Percentiles rank a stretch among this genome's conserved stretches.
Conservation (phyloP, 2,888 invertebrate genomes). For the Acanthosepion pharaonis region DNA sequence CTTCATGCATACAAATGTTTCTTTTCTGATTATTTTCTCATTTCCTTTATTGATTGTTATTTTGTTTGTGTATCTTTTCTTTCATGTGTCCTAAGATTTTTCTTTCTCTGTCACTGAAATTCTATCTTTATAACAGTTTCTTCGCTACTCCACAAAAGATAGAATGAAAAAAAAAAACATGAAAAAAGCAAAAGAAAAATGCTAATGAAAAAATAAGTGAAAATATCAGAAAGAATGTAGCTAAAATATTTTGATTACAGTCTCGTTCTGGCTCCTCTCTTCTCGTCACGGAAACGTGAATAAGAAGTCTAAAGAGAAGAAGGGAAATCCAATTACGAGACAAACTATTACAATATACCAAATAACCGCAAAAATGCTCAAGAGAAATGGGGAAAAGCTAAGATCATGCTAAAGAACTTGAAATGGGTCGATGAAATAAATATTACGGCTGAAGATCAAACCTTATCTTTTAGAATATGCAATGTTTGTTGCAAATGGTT, state of each 20-base stretch:
- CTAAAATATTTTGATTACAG: neutral
- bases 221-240: neutral
- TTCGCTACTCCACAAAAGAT: neutral
- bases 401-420: neutral
- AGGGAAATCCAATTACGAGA: neutral
- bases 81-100: neutral
- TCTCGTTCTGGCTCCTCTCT: neutral
- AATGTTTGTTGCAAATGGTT: neutral
- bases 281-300: neutral
- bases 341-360: constrained; percentile 25
- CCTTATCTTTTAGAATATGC: neutral
- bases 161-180: neutral
- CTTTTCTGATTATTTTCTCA: too few relatives aligned
- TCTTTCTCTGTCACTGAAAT: neutral
- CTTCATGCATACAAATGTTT: too few relatives aligned
- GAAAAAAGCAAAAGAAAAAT: neutral
- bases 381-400: neutral
- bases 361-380: neutral
- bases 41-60: neutral
- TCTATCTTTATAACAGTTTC: neutral
- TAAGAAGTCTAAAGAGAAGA: neutral
- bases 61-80: neutral
- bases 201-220: neutral
- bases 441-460: neutral
- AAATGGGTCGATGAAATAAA: neutral